These are phyloP conservation scores for Gymnocypris eckloni DNA, from an alignment of 2,797 vertebrate genomes.

Conservation along the genomic window DNA sequence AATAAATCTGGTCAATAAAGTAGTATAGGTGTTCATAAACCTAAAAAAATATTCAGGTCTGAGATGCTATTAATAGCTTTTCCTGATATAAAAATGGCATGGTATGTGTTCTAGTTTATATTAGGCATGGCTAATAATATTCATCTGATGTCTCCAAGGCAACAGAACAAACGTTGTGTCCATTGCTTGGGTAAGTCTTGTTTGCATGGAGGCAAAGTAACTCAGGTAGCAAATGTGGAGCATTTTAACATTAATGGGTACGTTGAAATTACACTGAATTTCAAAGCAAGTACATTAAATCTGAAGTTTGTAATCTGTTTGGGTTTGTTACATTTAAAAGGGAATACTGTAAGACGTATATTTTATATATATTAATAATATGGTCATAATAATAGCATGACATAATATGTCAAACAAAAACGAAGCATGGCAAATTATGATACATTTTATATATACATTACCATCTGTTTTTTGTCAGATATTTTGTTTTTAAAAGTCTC, in stretches of 20 bases:
- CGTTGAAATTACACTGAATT: not conserved
- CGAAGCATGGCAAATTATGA: not conserved
- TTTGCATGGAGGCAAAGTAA: constrained; percentile 41
- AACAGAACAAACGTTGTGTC: not conserved
- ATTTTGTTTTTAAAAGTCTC: too few species aligned
- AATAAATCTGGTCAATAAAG: not conserved
- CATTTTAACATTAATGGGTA: not conserved
- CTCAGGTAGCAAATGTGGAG: not conserved
- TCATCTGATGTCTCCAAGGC: not conserved
- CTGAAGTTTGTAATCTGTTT: not conserved
- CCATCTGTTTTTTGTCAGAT: not conserved
- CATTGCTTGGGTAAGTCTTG: constrained; percentile 20
- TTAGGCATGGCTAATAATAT: not conserved
- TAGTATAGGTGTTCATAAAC: not conserved
- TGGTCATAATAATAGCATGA: not conserved
- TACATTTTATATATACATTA: not conserved
- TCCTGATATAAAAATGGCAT: not conserved
- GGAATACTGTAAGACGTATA: not conserved
- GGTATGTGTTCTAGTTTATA: not conserved
- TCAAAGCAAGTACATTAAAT: not conserved
- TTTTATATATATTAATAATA: not conserved
- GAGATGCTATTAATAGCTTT: not conserved
- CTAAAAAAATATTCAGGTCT: not conserved
- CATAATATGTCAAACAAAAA: not conserved
- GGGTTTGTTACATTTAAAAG: not conserved